These are phyloP conservation scores for Morone chrysops DNA, from an alignment of 2,113 vertebrate species.

Conservation along the genomic window DNA sequence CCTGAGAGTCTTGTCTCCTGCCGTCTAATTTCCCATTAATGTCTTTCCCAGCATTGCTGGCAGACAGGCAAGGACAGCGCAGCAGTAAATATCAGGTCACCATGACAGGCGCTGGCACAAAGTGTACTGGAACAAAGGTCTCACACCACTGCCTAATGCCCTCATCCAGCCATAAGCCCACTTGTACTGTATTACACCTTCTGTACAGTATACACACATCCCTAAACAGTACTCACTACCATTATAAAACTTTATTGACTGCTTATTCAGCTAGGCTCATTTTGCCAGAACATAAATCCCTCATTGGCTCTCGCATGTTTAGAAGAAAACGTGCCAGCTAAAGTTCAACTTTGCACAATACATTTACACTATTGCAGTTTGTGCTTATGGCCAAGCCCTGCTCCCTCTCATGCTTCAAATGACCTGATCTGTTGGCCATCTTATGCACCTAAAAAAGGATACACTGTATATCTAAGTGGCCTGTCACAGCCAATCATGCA, in stretches of 20 bases:
- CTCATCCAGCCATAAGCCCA: slow-evolving; percentile 10
- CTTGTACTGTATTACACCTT: slow-evolving; percentile 16
- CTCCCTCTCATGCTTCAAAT: not conserved
- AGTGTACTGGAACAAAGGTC: slow-evolving; percentile 76
- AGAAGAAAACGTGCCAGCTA: slow-evolving; percentile 22
- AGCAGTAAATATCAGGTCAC: slow-evolving; percentile 53
- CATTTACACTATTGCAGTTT: slow-evolving; percentile 8
- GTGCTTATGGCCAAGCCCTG: not conserved
- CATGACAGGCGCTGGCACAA: slow-evolving; percentile 58
- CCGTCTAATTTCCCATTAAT: slow-evolving; percentile 4
- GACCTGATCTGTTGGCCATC: not conserved
- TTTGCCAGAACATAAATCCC: slow-evolving; percentile 26
- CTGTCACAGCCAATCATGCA: slow-evolving; percentile 48
- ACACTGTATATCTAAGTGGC: slow-evolving; percentile 4
- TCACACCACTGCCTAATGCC: slow-evolving; percentile 20
- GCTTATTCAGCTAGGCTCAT: slow-evolving; percentile 12
- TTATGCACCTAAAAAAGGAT: slow-evolving; percentile 4
- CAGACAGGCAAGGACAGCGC: slow-evolving; percentile 25
- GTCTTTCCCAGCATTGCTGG: slow-evolving; percentile 1
- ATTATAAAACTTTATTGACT: not conserved
- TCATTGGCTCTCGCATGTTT: slow-evolving; percentile 8
- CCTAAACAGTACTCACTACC: not conserved
- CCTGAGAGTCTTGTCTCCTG: not conserved
- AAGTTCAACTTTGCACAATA: slow-evolving; percentile 26
- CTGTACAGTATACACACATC: slow-evolving; percentile 3